phyloP scores from a whole-genome alignment of 1,140 invertebrate genomes.

The Ceratosolen fusciceps region DNA sequence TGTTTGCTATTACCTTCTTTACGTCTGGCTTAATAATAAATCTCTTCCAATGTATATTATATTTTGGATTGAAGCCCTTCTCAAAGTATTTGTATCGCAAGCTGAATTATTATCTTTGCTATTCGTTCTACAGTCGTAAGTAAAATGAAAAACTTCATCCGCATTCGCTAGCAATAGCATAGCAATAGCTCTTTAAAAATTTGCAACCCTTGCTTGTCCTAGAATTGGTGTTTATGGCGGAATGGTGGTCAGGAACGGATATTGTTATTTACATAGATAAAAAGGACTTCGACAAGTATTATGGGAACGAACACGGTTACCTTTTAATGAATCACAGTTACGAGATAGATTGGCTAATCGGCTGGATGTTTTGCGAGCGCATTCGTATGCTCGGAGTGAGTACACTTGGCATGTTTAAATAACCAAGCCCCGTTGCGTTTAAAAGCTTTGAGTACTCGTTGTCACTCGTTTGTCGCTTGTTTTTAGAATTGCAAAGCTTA shows the following conservation, averaged over 20 bases:
- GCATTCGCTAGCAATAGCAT: neutral
- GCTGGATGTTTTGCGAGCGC: constrained; percentile 89
- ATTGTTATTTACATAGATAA: constrained; percentile 83
- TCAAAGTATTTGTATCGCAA: constrained; percentile 86
- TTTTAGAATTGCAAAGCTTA: constrained; percentile 93
- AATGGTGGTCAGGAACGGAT: constrained; percentile 92
- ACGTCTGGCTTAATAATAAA: constrained; percentile 91
- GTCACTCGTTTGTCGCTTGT: too few relatives aligned
- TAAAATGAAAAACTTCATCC: constrained; percentile 61
- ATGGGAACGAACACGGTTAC: constrained; percentile 90
- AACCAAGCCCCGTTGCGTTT: neutral
- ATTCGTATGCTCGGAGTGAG: constrained; percentile 82
- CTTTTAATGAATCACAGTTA: constrained; percentile 96
- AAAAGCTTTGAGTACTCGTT: neutral
- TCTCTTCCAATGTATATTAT: constrained; percentile 84
- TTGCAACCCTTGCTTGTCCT: constrained; percentile 53
- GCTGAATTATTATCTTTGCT: constrained; percentile 92
- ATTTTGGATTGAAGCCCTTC: constrained; percentile 80
- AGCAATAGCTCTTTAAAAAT: neutral
- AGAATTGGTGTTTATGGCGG: constrained; percentile 93
- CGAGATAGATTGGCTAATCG: constrained; percentile 95
- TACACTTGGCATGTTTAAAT: constrained; percentile 63
- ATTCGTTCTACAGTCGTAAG: constrained; percentile 93
- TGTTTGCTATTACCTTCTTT: constrained; percentile 91
- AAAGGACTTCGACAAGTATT: constrained; percentile 83